Evolutionary conservation across 2,113 vertebrate species (phyloP).

Genomic region (Gasterosteus nipponicus): DNA sequence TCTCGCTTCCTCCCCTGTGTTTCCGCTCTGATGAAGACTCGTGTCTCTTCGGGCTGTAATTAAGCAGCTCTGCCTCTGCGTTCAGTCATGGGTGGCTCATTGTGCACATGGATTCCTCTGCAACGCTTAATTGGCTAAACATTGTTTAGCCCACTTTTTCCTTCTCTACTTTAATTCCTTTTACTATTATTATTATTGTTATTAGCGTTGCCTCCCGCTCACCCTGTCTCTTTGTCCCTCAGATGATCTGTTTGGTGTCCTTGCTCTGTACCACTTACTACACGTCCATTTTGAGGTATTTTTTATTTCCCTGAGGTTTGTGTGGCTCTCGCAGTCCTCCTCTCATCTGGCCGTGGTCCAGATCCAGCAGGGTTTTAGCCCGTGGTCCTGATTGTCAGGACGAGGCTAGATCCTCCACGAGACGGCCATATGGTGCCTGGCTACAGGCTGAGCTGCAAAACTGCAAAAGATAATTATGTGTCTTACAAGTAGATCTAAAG

Average conservation of each 20-base stretch:
- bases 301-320: background rate
- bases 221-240: background rate
- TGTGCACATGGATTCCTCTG: slow-evolving; percentile 70
- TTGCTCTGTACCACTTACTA: background rate
- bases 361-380: slow-evolving; percentile 61
- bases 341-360: slow-evolving; percentile 62
- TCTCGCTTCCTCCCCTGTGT: slow-evolving; percentile 3
- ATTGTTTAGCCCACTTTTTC: slow-evolving; percentile 63
- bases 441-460: slow-evolving; percentile 33
- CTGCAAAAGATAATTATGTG: background rate
- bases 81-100: slow-evolving; percentile 72
- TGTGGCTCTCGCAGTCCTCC: slow-evolving; percentile 13
- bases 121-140: slow-evolving; percentile 72
- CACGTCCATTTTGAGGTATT: background rate
- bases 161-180: slow-evolving; percentile 37
- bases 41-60: slow-evolving; percentile 73
- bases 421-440: slow-evolving; percentile 66
- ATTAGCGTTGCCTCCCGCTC: slow-evolving; percentile 4
- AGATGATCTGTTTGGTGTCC: background rate
- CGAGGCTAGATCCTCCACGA: slow-evolving; percentile 50
- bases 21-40: slow-evolving; percentile 65
- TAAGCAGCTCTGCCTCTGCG: slow-evolving; percentile 66
- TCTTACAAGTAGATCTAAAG: too few relatives aligned
- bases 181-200: slow-evolving; percentile 21
- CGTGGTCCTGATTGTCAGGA: slow-evolving; percentile 66